A percentile compares a stretch with the other conserved stretches of the same genome.
phyloP scores from a whole-genome alignment of 64 coral and sea anemone species.

The Montipora sp. region DNA sequence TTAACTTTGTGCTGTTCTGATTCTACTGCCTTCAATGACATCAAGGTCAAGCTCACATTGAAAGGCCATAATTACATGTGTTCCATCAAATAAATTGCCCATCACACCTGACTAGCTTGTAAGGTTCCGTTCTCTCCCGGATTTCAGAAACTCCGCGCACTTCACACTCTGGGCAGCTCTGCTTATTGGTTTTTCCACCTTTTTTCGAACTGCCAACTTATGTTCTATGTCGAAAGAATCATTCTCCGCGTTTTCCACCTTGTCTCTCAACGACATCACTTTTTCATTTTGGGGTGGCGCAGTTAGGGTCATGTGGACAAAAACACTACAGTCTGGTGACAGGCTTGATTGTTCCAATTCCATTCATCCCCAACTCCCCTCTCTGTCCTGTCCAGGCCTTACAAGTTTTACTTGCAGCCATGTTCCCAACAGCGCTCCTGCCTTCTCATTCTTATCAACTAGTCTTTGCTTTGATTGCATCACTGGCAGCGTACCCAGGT shows the following conservation, averaged over 20 bases:
- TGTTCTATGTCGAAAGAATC: neutral
- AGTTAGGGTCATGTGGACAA: neutral
- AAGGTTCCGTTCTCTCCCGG: neutral
- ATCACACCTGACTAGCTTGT: conserved; percentile 24
- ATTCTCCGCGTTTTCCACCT: neutral
- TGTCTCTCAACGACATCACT: neutral
- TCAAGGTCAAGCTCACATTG: conserved; percentile 18
- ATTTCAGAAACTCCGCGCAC: conserved; percentile 24
- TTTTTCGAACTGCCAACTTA: conserved; percentile 28
- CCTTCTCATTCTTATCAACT: neutral
- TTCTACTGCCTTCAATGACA: conserved; percentile 14
- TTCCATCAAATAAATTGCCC: conserved; percentile 14
- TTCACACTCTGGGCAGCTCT: neutral
- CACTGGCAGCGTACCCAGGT: neutral
- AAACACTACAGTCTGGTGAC: conserved; percentile 6
- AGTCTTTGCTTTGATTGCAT: neutral
- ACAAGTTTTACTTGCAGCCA: neutral
- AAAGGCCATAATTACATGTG: conserved; percentile 15
- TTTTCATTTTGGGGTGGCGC: neutral
- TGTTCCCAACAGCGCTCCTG: neutral
- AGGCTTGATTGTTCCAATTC: conserved; percentile 8
- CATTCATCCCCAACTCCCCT: neutral
- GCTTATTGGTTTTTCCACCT: conserved; percentile 22
- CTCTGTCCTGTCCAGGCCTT: neutral
- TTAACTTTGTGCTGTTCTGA: neutral